A percentile compares a stretch with the other conserved stretches of the same genome.
Conservation (phyloP, 2,888 invertebrate species). For the Acronicta leporina region DNA sequence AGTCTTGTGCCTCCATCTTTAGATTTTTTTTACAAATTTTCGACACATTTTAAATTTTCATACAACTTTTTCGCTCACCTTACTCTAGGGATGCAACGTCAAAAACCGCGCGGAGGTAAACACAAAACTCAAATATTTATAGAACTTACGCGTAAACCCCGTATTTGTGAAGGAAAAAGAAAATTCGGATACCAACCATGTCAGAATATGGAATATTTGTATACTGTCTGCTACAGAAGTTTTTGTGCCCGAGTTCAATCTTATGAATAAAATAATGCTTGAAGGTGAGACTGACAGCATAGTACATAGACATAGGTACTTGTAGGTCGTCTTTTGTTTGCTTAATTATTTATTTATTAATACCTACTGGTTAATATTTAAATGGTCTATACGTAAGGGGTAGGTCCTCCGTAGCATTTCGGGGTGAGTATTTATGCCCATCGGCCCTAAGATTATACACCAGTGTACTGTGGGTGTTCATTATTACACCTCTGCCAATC, state of each 20-base stretch:
- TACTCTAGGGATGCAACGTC: slow-evolving; percentile 50
- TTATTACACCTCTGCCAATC: too few relatives aligned
- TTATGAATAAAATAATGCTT: slow-evolving; percentile 51
- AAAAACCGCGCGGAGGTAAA: slow-evolving; percentile 57
- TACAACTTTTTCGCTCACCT: slow-evolving; percentile 34
- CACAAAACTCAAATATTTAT: slow-evolving; percentile 78
- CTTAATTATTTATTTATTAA: too few relatives aligned
- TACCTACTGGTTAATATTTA: too few relatives aligned
- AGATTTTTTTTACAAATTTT: neutral
- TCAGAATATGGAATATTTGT: slow-evolving; percentile 51
- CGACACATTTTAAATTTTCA: slow-evolving; percentile 7
- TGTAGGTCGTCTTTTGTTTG: too few relatives aligned
- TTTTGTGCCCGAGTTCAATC: slow-evolving; percentile 29
- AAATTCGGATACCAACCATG: slow-evolving; percentile 49
- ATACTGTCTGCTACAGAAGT: slow-evolving; percentile 16
- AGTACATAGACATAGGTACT: too few relatives aligned
- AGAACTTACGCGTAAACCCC: slow-evolving; percentile 65
- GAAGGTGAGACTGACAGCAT: slow-evolving; percentile 12
- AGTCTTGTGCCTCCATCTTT: neutral
- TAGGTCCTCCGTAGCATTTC: too few relatives aligned
- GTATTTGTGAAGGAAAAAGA: slow-evolving; percentile 62
- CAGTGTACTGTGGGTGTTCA: too few relatives aligned
- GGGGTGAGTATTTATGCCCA: too few relatives aligned
- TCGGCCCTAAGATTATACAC: too few relatives aligned
- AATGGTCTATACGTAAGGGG: too few relatives aligned